phyloP scores from a whole-genome alignment of 2,888 invertebrate species.

The Cheilosia pagana region DNA sequence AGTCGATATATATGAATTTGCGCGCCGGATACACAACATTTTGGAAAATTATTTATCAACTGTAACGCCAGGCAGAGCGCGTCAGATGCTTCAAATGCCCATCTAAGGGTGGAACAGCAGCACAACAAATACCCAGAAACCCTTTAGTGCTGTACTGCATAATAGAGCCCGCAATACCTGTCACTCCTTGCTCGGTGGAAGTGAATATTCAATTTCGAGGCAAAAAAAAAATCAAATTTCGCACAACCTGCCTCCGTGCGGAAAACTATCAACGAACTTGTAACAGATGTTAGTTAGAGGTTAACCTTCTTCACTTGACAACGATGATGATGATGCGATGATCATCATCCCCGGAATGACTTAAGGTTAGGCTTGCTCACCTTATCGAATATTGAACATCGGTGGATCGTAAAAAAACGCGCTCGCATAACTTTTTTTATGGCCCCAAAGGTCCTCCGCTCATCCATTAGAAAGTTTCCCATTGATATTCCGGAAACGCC shows the following conservation, averaged over 20 bases:
- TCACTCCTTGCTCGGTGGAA: not conserved
- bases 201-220: slow-evolving; percentile 57
- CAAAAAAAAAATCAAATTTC: slow-evolving; percentile 57
- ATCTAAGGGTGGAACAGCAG: slow-evolving; percentile 32
- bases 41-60: slow-evolving; percentile 53
- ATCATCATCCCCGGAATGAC: slow-evolving; percentile 33
- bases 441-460: slow-evolving; percentile 18
- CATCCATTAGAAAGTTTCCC: slow-evolving; percentile 34
- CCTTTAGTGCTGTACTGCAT: slow-evolving; percentile 49
- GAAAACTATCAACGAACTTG: slow-evolving; percentile 60
- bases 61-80: slow-evolving; percentile 20
- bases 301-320: slow-evolving; percentile 38
- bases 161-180: slow-evolving; percentile 16
- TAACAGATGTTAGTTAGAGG: slow-evolving; percentile 54
- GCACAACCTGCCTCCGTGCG: slow-evolving; percentile 22
- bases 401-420: slow-evolving; percentile 69
- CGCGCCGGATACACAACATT: slow-evolving; percentile 9
- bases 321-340: slow-evolving; percentile 44
- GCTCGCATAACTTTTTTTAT: slow-evolving; percentile 69
- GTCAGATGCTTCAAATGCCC: slow-evolving; percentile 63
- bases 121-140: slow-evolving; percentile 13
- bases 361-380: slow-evolving; percentile 35
- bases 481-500: slow-evolving; percentile 52
- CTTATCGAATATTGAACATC: slow-evolving; percentile 72
- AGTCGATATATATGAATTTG: slow-evolving; percentile 49